phyloP scores from a whole-genome alignment of 2,113 vertebrate species.

The Sterrhoptilus dennistouni region DNA sequence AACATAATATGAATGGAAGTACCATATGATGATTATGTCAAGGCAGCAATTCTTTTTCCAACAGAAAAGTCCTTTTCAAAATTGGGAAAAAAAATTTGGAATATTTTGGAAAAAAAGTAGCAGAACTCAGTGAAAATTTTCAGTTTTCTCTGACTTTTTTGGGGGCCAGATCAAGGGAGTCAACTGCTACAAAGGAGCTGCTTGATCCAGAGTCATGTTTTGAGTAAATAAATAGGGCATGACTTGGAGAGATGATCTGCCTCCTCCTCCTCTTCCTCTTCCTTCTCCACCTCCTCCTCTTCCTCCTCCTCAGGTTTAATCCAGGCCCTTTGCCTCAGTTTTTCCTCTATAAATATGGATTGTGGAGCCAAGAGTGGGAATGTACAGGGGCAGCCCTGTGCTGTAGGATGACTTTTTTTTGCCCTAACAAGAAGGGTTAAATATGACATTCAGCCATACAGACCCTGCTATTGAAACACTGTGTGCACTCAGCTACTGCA shows the following conservation, averaged over 20 bases:
- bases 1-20: not conserved
- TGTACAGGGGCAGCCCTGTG: not conserved
- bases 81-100: too few species aligned
- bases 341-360: not conserved
- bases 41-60: not conserved
- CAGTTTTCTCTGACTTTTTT: not conserved
- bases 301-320: not conserved
- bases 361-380: not conserved
- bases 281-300: not conserved
- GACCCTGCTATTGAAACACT: not conserved
- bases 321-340: not conserved
- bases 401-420: not conserved
- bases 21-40: not conserved
- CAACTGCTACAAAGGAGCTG: not conserved
- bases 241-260: not conserved
- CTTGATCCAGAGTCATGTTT: not conserved
- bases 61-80: not conserved
- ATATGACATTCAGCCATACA: not conserved
- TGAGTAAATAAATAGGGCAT: not conserved
- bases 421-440: not conserved
- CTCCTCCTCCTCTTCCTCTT: not conserved
- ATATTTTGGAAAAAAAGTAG: not conserved
- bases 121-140: not conserved
- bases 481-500: not conserved
- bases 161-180: not conserved